Percentiles rank a stretch among this genome's conserved stretches.
phyloP scores from a whole-genome alignment of 2,113 vertebrate species.

The Poeciliopsis prolifica region DNA sequence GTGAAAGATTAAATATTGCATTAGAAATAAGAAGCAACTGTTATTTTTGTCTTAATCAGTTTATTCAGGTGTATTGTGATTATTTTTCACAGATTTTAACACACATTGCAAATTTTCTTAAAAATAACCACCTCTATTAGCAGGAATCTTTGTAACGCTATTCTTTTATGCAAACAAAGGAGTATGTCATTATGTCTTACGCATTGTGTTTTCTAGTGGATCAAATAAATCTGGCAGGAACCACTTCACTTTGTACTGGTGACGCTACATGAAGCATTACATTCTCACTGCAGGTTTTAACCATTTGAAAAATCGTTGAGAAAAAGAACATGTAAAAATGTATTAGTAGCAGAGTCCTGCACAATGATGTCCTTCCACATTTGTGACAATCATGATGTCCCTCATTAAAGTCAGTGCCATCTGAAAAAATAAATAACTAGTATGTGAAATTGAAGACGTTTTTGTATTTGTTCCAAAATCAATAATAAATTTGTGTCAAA shows the following conservation, averaged over 20 bases:
- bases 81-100: constrained; percentile 4
- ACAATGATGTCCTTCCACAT: constrained; percentile 15
- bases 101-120: constrained; percentile 13
- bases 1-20: neutral
- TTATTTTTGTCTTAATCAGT: neutral
- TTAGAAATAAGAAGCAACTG: neutral
- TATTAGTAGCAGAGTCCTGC: constrained; percentile 7
- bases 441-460: neutral
- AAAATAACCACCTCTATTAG: constrained; percentile 20
- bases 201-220: constrained; percentile 13
- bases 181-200: constrained; percentile 6
- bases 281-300: constrained; percentile 17
- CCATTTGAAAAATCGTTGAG: constrained; percentile 13
- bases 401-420: constrained; percentile 57
- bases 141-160: constrained; percentile 8
- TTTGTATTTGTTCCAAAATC: neutral
- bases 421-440: neutral
- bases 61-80: neutral
- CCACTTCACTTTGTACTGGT: constrained; percentile 24
- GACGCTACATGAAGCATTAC: constrained; percentile 22
- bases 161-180: constrained; percentile 17
- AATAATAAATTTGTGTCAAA: neutral
- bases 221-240: constrained; percentile 8
- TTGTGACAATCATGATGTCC: constrained; percentile 39
- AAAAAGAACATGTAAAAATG: neutral